Evolutionary conservation across 2,797 vertebrate genomes (phyloP).

Genomic region (Potorous gilbertii): DNA sequence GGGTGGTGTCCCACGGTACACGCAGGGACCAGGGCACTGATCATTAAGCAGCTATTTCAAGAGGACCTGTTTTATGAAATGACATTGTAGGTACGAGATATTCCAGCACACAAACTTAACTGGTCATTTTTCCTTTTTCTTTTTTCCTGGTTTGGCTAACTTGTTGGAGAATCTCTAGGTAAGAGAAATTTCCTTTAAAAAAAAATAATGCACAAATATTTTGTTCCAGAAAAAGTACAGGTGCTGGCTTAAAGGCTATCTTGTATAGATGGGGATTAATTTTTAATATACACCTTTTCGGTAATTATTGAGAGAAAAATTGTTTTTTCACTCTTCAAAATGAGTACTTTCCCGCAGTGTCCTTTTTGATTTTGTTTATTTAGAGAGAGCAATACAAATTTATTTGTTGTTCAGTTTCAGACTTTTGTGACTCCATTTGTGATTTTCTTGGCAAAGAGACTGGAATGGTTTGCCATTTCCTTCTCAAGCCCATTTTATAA

Average conservation of each 20-base stretch:
- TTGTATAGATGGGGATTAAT: background rate
- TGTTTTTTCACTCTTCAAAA: constrained; percentile 39
- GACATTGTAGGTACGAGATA: background rate
- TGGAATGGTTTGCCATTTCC: background rate
- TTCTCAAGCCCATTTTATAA: background rate
- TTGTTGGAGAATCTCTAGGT: constrained; percentile 17
- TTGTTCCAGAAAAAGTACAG: constrained; percentile 11
- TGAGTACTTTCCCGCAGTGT: background rate
- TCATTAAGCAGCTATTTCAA: background rate
- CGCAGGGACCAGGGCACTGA: too few relatives aligned
- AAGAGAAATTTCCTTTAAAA: constrained; percentile 12
- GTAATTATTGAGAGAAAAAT: constrained; percentile 35
- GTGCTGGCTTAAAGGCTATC: constrained; percentile 25
- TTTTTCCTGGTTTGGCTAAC: constrained; percentile 7
- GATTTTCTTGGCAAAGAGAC: background rate
- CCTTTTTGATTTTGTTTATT: background rate
- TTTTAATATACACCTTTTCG: background rate
- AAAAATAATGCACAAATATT: background rate
- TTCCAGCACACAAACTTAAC: background rate
- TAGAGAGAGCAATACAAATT: background rate
- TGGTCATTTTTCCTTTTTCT: constrained; percentile 14
- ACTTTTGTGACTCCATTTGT: background rate
- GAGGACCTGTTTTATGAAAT: background rate
- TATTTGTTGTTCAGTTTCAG: background rate
- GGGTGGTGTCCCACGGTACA: background rate